Base-by-base conservation (phyloP, 2,113 vertebrate species). In the Gambusia holbrooki region DNA sequence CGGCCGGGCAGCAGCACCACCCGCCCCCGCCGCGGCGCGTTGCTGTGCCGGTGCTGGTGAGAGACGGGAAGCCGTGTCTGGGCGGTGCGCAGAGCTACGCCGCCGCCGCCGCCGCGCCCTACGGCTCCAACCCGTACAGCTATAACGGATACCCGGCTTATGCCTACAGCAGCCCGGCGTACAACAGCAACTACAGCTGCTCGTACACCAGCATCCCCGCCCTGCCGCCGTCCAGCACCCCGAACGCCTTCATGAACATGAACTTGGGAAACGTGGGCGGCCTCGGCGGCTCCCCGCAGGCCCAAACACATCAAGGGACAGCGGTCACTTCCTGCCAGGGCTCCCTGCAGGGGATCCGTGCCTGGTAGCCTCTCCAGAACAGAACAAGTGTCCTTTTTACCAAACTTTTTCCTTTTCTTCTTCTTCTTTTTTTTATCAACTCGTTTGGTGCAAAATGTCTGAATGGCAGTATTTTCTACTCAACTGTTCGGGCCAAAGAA, bases 31-130 rank as follows among this genome's bases (percentile, higher is more conserved):
- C 97, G 0, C 95, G 96, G 60, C 93, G 96, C 25, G 97, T 98
- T 79, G 97, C 96, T 0, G 97, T 97, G 33, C 97, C 97, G 9
- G 97, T 98, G 84, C 92, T 98, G 74, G 97, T 97, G 80, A 92
- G 97, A 42, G 97, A 98, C 81, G 97, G 97, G 70, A 98, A 97
- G 81, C 97, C 97, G 1, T 98, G 97, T 80, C 90, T 97, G 61
- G 94, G 95, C 14, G 94, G 97, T 1, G 93, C 95, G 17, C 96
- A 95, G 84, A 90, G 94, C 82, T 97, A 96, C 81, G 85, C 93
- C 42, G 85, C 93, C n/a, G 35, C 35, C 9, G 86, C 93, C 32
- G 88, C 80, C 4, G 69, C 94, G 19, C 93, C 96, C 5, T 97
- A 96, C 90, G 92, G 93, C 13, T 84, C 95, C 74, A 94, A 89